Evolutionary conservation across 2,113 vertebrate species (phyloP).

Genomic region (Chitala chitala): DNA sequence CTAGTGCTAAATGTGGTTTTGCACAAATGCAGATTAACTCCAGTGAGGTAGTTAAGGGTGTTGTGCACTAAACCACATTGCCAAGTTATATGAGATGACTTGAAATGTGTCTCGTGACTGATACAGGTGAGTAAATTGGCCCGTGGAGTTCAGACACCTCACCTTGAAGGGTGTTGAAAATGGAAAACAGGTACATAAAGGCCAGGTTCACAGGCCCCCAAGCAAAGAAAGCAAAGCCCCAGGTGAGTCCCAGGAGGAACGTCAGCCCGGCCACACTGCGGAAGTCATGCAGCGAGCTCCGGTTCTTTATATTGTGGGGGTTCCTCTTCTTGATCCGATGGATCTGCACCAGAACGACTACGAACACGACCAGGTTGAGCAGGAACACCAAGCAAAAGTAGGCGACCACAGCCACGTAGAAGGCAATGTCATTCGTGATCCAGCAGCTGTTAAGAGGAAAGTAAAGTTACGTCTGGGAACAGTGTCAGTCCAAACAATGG

Average conservation of each 20-base stretch:
- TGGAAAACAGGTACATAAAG: conserved; percentile 87
- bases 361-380: conserved; percentile 83
- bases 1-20: no score
- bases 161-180: conserved; percentile 94
- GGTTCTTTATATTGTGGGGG: conserved; percentile 77
- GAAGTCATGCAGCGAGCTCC: conserved; percentile 73
- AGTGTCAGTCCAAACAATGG: no score
- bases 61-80: no score
- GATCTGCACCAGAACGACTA: conserved; percentile 87
- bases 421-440: conserved; percentile 73
- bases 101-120: background rate
- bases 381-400: conserved; percentile 83
- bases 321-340: conserved; percentile 87
- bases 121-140: background rate
- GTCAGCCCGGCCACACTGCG: conserved; percentile 80
- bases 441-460: conserved; percentile 79
- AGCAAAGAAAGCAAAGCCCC: conserved; percentile 91
- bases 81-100: no score
- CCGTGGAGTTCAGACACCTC: conserved; percentile 26
- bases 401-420: conserved; percentile 85
- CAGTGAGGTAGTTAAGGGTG: no score
- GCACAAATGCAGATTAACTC: no score
- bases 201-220: conserved; percentile 76
- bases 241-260: conserved; percentile 88
- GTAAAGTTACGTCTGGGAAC: no score